Evolutionary conservation across 2,888 invertebrate genomes (phyloP).

Genomic region (Pseudococcus jackbeardsleyi): DNA sequence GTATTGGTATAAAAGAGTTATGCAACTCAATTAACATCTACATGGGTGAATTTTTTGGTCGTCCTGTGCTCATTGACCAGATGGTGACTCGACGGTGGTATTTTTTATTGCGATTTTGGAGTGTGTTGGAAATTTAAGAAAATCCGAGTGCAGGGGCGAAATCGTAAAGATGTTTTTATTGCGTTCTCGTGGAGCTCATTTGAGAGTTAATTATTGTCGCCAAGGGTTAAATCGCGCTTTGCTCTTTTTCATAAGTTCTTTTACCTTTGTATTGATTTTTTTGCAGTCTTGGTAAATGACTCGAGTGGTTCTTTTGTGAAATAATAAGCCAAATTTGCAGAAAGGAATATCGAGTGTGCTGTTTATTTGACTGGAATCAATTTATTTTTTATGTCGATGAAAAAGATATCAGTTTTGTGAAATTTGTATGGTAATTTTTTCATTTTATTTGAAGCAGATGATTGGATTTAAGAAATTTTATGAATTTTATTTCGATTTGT

Average conservation of each 20-base stretch:
- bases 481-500: not conserved
- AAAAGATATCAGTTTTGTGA: not conserved
- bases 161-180: slow-evolving; percentile 26
- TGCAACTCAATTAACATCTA: slow-evolving; percentile 50
- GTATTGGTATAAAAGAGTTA: slow-evolving; percentile 31
- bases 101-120: not conserved
- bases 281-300: not conserved
- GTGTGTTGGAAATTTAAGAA: not conserved
- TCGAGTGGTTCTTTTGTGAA: not conserved
- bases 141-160: not conserved
- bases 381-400: not conserved
- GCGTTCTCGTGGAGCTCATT: slow-evolving; percentile 13
- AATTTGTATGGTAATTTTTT: not conserved
- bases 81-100: not conserved
- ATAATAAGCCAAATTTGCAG: not conserved
- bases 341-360: not conserved
- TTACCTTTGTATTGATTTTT: slow-evolving; percentile 35
- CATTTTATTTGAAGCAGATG: not conserved
- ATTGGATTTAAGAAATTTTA: not conserved
- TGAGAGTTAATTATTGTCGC: slow-evolving; percentile 15
- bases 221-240: not conserved
- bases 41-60: not conserved
- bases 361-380: not conserved
- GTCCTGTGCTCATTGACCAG: not conserved
- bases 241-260: slow-evolving; percentile 24